phyloP scores from a whole-genome alignment of 2,113 vertebrate genomes.

The Dissostichus mawsoni region DNA sequence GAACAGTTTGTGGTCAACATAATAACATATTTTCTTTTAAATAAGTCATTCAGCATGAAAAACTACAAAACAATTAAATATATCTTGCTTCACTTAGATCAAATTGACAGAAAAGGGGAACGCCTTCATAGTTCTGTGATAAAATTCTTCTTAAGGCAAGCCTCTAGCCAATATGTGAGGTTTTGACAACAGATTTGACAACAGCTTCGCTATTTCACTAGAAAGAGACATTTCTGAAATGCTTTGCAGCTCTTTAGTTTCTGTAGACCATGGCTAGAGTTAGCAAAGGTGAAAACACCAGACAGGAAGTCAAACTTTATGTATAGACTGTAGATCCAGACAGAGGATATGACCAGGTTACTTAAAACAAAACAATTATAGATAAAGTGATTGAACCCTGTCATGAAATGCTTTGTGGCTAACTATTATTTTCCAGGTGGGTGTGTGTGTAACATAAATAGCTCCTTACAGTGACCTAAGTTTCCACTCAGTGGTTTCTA shows the following conservation, averaged over 20 bases:
- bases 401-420: not conserved
- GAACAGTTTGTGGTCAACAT: too few relatives aligned
- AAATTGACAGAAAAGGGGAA: too few relatives aligned
- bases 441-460: constrained; percentile 21
- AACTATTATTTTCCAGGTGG: constrained; percentile 47
- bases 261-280: not conserved
- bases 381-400: not conserved
- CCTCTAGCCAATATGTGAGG: not conserved
- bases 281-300: not conserved
- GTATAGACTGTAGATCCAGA: constrained; percentile 39
- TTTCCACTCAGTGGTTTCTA: constrained; percentile 60
- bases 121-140: not conserved
- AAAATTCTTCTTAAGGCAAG: not conserved
- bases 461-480: constrained; percentile 16
- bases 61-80: too few relatives aligned
- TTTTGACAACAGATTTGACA: too few relatives aligned
- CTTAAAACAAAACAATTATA: constrained; percentile 9
- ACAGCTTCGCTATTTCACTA: not conserved
- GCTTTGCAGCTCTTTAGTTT: not conserved
- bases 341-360: constrained; percentile 27
- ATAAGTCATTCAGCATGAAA: too few relatives aligned
- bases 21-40: too few relatives aligned
- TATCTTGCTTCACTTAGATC: too few relatives aligned
- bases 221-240: not conserved
- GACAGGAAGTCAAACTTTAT: constrained; percentile 7